Evolutionary conservation across 2,888 invertebrate genomes (phyloP).

Genomic region (Sarcophaga rosellei): DNA sequence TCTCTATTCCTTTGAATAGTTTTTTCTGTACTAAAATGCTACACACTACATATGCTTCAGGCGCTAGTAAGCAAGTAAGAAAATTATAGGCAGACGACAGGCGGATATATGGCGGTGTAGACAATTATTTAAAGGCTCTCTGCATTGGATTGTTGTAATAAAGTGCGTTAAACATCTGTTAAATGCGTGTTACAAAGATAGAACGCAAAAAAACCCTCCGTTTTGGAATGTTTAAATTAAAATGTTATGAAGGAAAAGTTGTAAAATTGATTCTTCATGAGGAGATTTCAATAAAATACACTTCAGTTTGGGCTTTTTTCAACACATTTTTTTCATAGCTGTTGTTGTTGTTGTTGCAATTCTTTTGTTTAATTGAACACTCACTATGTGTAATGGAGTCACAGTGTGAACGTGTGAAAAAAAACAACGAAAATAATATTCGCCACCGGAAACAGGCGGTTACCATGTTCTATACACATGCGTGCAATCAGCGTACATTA

Average conservation of each 20-base stretch:
- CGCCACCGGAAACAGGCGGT: slow-evolving; percentile 68
- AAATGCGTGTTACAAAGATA: slow-evolving; percentile 50
- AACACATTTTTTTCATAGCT: too few relatives aligned
- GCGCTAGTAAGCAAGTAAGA: too few relatives aligned
- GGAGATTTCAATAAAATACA: too few relatives aligned
- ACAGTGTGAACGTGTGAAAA: slow-evolving; percentile 61
- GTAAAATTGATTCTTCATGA: slow-evolving; percentile 34
- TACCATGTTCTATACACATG: slow-evolving; percentile 53
- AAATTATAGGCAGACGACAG: too few relatives aligned
- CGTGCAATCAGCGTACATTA: slow-evolving; percentile 6
- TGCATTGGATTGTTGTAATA: neutral
- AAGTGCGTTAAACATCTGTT: slow-evolving; percentile 62
- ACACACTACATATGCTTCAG: too few relatives aligned
- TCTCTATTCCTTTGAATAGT: too few relatives aligned
- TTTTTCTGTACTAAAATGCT: too few relatives aligned
- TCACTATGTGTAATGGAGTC: neutral
- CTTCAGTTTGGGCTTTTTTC: too few relatives aligned
- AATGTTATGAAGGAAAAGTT: neutral
- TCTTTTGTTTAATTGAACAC: slow-evolving; percentile 36
- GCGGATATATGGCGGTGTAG: too few relatives aligned
- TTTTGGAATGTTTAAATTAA: neutral
- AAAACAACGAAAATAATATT: slow-evolving; percentile 24
- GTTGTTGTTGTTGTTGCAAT: slow-evolving; percentile 4
- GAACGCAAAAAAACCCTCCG: slow-evolving; percentile 3
- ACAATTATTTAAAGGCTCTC: too few relatives aligned